Conservation (phyloP, 2,888 invertebrate genomes). For the Allygus modestus region DNA sequence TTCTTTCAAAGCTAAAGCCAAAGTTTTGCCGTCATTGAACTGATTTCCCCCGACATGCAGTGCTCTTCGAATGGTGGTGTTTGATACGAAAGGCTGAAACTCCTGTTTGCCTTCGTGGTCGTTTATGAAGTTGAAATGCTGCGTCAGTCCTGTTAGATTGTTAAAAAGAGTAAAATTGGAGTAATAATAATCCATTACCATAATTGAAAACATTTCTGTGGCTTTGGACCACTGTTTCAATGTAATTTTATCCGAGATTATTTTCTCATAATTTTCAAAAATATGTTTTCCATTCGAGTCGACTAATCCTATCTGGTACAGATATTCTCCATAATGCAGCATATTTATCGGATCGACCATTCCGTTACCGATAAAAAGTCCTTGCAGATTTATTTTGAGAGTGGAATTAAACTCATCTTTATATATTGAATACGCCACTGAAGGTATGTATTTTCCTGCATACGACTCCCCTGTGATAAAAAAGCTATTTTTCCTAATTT, state of each 20-base stretch:
- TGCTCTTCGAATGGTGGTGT: slow-evolving; percentile 61
- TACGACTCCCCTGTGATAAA: slow-evolving; percentile 95
- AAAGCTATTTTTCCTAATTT: slow-evolving; percentile 85
- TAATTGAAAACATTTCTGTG: slow-evolving; percentile 71
- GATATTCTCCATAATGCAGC: slow-evolving; percentile 84
- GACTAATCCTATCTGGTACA: slow-evolving; percentile 83
- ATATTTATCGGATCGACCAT: slow-evolving; percentile 88
- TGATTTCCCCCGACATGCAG: slow-evolving; percentile 67
- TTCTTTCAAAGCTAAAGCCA: slow-evolving; percentile 83
- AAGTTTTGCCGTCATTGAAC: slow-evolving; percentile 72
- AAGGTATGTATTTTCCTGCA: slow-evolving; percentile 89
- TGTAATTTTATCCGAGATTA: slow-evolving; percentile 79
- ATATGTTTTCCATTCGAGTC: slow-evolving; percentile 80
- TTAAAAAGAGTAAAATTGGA: slow-evolving; percentile 71
- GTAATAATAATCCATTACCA: slow-evolving; percentile 71
- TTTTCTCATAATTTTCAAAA: slow-evolving; percentile 77
- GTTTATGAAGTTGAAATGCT: slow-evolving; percentile 61
- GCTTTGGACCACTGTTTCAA: slow-evolving; percentile 77
- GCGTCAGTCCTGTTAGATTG: slow-evolving; percentile 39
- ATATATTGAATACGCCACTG: slow-evolving; percentile 85
- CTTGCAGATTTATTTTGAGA: slow-evolving; percentile 84
- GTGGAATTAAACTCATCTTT: slow-evolving; percentile 77
- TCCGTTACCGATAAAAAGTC: slow-evolving; percentile 88
- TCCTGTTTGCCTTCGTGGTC: slow-evolving; percentile 33
- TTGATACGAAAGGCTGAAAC: slow-evolving; percentile 60